phyloP scores from a whole-genome alignment of 2,113 vertebrate genomes.

The Syrmaticus mikado region DNA sequence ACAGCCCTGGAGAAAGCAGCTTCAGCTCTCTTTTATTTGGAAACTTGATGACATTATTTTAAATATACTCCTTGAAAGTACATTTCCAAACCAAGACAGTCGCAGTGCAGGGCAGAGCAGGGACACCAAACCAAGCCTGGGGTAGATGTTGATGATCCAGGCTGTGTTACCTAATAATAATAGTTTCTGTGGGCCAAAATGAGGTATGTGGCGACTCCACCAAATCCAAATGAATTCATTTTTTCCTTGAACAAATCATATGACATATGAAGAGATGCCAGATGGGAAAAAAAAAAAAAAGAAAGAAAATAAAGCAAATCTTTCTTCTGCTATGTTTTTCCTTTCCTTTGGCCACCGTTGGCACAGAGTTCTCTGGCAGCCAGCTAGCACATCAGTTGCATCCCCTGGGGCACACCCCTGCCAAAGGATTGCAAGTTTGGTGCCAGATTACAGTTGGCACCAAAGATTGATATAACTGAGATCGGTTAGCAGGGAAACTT shows the following conservation, averaged over 20 bases:
- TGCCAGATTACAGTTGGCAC: not conserved
- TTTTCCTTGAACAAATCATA: not conserved
- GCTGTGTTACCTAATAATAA: not conserved
- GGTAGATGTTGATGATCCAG: not conserved
- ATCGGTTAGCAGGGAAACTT: not conserved
- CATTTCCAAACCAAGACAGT: not conserved
- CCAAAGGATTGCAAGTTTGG: not conserved
- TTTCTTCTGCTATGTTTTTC: not conserved
- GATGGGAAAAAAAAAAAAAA: not conserved
- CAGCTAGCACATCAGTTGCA: not conserved
- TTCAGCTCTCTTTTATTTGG: not conserved
- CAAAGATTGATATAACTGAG: not conserved
- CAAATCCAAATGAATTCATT: not conserved
- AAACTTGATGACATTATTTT: accelerated
- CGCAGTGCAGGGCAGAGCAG: not conserved
- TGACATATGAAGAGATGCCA: not conserved
- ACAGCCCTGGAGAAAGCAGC: not conserved
- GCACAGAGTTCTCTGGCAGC: not conserved
- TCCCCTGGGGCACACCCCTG: not conserved
- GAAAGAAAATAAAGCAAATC: not conserved
- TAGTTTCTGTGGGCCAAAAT: not conserved
- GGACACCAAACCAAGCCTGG: not conserved
- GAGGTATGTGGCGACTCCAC: not conserved
- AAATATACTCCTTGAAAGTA: not conserved
- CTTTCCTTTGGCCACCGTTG: not conserved